Base-by-base conservation (phyloP, 2,888 invertebrate genomes). In the Diarsia mendica region DNA sequence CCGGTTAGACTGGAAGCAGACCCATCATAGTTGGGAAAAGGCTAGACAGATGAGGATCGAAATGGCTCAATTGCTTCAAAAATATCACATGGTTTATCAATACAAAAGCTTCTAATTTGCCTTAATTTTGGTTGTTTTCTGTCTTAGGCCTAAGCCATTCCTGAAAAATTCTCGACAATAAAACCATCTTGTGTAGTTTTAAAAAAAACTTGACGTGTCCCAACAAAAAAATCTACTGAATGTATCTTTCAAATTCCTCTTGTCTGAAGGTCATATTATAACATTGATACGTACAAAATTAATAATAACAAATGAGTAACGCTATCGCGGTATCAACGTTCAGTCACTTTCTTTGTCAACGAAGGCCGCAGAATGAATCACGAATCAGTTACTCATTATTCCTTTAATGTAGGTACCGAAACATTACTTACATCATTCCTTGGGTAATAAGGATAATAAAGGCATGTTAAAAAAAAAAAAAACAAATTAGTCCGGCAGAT, bases 341-440 rank as follows among this genome's bases (percentile, higher is more conserved):
- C 65, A 73, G 63, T 72, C 55, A 77, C 79, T 85, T 86, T 86
- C 85, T 86, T 86, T 84, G 83, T 83, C 74, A 75, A 70, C 48
- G 39, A 84, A 85, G 82, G 85, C 1, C 65, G 18, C 1, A 1
- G n/a, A 70, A 72, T 84, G 76, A 84, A 28, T 79, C 77, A 84
- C 15, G 28, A 18, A 49, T 55, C 46, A 55, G 67, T 77, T 72
- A 72, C 58, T 82, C 75, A 75, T 63, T 48, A 68, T n/a, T 46
- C 11, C n/a, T 39, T 5, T 44, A 8, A 28, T 48, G n/a, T 63
- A 33, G 1, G 18, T 3, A 63, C 3, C 3, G n/a, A n/a, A n/a
- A 63, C 13, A 13, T 44, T 63, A 63, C 44, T 63, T 44, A n/a
- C 20, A 13, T 63, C 3, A n/a, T 44, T 44, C 0, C 44, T 63